Base-by-base conservation (phyloP, 2,113 vertebrate genomes). In the Crotalus viridis region DNA sequence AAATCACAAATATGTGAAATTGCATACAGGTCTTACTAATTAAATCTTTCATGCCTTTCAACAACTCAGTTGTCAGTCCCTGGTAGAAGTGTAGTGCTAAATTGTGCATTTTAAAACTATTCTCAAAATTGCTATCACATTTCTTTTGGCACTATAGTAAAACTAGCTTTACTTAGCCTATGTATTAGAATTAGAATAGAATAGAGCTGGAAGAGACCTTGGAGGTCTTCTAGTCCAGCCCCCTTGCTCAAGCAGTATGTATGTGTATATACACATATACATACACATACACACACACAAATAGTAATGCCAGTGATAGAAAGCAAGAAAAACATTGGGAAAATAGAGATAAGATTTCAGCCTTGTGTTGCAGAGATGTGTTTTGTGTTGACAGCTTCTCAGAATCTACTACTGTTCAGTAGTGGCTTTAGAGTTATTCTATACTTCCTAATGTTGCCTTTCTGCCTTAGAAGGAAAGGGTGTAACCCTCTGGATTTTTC, bases 31-130 rank as follows among this genome's bases (percentile, higher is more conserved):
- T 0, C 0, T 12, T 33, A 5, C 51, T 39, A 19, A 39, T 90
- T 89, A 92, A 91, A 92, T 88, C 51, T 69, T 89, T 64, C 39
- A 89, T 59, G 26, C 10, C 56, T 92, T 51, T 28, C 59, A 3
- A 21, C 61, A 13, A 6, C 1, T 17, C 51, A 93, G 43, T 52
- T 5, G 0, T 48, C 81, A 39, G 12, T 91, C 52, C 48, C 9
- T n/a, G 59, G 3, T 59, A 13, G 9, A 88, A 22, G 2, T 43
- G 3, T 81, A 43, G 17, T 43, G 33, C 74, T 81, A 21, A 43
- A 81, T 22, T 81, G 74, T 81, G 33, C 33, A 81, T 43, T 81
- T 81, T 81, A 19, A 21, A 81, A 21, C 74, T 81, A 81, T 43
- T 19, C n/a, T 81, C 74, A 74, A 74, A 74, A 74, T n/a, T 74